Base-by-base conservation (phyloP, 2,797 vertebrate species). In the Perdix hodgsoniae region DNA sequence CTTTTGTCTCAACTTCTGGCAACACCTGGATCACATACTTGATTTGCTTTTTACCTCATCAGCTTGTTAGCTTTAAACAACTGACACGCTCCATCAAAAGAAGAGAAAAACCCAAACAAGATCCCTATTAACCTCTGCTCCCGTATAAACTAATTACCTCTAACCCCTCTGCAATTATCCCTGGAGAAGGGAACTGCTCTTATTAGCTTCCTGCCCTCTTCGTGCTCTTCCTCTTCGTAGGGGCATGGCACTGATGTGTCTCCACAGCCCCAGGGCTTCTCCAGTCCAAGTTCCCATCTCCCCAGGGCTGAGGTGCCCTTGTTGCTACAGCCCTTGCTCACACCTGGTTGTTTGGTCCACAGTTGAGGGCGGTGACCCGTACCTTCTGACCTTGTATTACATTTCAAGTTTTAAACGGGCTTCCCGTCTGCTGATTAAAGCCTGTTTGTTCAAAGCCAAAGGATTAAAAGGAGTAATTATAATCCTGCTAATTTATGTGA, bases 321-420 rank as follows among this genome's bases (percentile, higher is more conserved):
- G 54, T 86, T 79, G 59, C 76, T 73, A 31, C 83, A 88, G 9
- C 47, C 69, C 78, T 85, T 49, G 5, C 37, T 79, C 96, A 96
- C 96, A 98, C 97, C 97, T 97, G 97, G 74, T 84, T 97, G 97
- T 98, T 98, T 95, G 83, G 95, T 82, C 95, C 93, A 96, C 74
- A 89, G 97, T 97, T 96, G 94, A 96, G 97, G 91, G 95, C 93
- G 95, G 39, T 76, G 96, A 93, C 97, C 97, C 96, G 95, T 98
- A 96, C 97, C 97, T 97, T 95, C 73, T 88, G 88, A 96, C 97
- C 97, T 96, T 95, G 95, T 96, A 96, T 98, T 96, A 79, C 27
- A 22, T 96, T 98, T 97, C 96, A 95, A 94, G 81, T 96, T 96
- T 95, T 91, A 93, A 94, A 92, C 24, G 5, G 82, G 90, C 96